A percentile compares a stretch with the other conserved stretches of the same genome.
Conservation (phyloP, 1,140 invertebrate species). For the Apis dorsata region DNA sequence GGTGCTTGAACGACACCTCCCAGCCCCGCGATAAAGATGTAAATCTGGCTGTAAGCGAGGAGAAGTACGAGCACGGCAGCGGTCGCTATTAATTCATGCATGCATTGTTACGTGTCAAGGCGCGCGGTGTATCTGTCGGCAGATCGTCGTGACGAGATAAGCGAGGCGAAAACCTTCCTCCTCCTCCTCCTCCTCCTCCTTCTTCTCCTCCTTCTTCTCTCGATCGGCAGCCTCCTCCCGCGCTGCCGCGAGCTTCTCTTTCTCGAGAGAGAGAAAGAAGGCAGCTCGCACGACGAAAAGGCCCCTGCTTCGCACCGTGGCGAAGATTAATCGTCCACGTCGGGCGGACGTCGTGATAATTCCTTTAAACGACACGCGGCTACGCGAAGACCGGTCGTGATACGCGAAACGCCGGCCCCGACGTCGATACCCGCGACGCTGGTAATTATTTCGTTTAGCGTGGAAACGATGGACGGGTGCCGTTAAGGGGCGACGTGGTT, state of each 20-base stretch:
- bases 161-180: conserved; percentile 62
- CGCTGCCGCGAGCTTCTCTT: not conserved
- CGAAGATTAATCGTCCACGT: conserved; percentile 57
- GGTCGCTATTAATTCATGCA: conserved; percentile 78
- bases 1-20: conserved; percentile 50
- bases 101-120: conserved; percentile 78
- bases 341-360: conserved; percentile 50
- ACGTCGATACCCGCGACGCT: conserved; percentile 36
- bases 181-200: not conserved
- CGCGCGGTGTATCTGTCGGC: conserved; percentile 74
- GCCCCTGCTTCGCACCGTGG: conserved; percentile 17
- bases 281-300: conserved; percentile 30
- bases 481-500: not conserved
- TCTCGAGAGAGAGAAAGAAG: too few species aligned
- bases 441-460: conserved; percentile 55
- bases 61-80: conserved; percentile 66
- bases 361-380: conserved; percentile 53
- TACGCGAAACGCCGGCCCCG: conserved; percentile 39
- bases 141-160: conserved; percentile 78
- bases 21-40: conserved; percentile 71
- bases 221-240: conserved; percentile 57
- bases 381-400: conserved; percentile 28
- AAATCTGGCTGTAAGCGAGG: conserved; percentile 65
- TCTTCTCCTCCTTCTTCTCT: conserved; percentile 39
- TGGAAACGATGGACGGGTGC: conserved; percentile 36